Evolutionary conservation across 2,797 vertebrate genomes (phyloP), one percentile per base, ranked within the genome.

Genomic region (Tragelaphus oryx): DNA sequence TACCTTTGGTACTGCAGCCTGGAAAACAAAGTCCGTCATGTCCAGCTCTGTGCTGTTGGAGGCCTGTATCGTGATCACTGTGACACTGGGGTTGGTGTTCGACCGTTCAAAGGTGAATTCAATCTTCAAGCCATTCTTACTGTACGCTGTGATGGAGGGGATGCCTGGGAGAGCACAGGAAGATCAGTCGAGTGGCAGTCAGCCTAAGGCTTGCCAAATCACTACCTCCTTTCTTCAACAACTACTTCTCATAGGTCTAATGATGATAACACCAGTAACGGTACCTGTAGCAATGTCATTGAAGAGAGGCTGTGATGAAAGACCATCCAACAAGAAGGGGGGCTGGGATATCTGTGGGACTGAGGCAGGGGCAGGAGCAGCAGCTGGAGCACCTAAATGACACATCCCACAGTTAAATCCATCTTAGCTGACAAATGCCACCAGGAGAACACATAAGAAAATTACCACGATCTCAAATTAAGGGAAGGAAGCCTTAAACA

Each of bases 1-100:
- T 98, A 99, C 99, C 99, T 99, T 99, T 99, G 99, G 99, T 99
- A 99, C 99, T 98, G 99, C 99, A 99, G 99, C 99, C 98, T 99
- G 99, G 98, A 99, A 99, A 98, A 99, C 99, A 98, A 99, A 99
- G 89, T 99, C 99, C 54, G 99, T 99, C 99, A 99, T 99, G 81
- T 99, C 99, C 96, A 99, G 98, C 91, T 99, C 99, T 84, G 99
- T 99, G 96, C 99, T 98, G 98, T 99, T 99, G 97, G 99, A 99
- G 98, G 99, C 99, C 95, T 99, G 99, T 98, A 99, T 99, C 88
- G 99, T 99, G 97, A 99, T 99, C 98, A 99, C 99, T 8, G 99
- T 99, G 95, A 99, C 98, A 91, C 99, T 99, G 89, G 99, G 99
- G 96, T 99, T 99, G 89, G 99, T 99, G 97, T 99, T 99, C 62